Base-by-base conservation (phyloP, 2,797 vertebrate species). In the Parambassis ranga region DNA sequence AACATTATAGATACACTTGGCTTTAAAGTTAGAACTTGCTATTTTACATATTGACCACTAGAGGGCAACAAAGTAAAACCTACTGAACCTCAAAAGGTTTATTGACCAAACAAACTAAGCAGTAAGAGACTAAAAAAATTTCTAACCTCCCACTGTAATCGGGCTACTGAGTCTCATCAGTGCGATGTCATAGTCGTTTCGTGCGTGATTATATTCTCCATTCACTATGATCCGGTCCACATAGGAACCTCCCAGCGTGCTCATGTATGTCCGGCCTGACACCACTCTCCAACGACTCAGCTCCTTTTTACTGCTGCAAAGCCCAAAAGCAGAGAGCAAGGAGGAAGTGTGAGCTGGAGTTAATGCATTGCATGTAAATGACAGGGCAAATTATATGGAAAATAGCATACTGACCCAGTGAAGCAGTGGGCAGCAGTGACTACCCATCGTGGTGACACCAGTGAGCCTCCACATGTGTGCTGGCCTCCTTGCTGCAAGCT, bases 351-450 rank as follows among this genome's bases (percentile, higher is more conserved):
- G 9, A 63, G 10, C 2, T 28, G 14, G 7, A 44, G 3, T 10
- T 11, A 28, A 81, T 88, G 68, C 87, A 84, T 63, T 69, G 15
- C 23, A 13, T 10, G 1, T 42, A 11, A 13, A 5, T 1, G 2
- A 16, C 7, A 19, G n/a, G 15, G 1, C 13, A 44, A 64, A 41
- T 30, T 28, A 0, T 44, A 2, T 30, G 2, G 73, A 93, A 92
- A 70, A 13, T 11, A 19, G 26, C 3, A 3, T n/a, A 87, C 93
- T 90, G 62, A 98, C 97, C 84, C 84, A 11, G 77, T 3, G 75
- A 98, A 97, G 85, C 97, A 98, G 84, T 98, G 96, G 0, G 96
- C 95, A 0, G 97, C 96, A 0, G 94, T 94, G 77, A 95, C 87
- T 2, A 96, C 86, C 94, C 95, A 96, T 3, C 36, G 38, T 0